phyloP scores from a whole-genome alignment of 2,113 vertebrate species.

The Setophaga kirtlandii region DNA sequence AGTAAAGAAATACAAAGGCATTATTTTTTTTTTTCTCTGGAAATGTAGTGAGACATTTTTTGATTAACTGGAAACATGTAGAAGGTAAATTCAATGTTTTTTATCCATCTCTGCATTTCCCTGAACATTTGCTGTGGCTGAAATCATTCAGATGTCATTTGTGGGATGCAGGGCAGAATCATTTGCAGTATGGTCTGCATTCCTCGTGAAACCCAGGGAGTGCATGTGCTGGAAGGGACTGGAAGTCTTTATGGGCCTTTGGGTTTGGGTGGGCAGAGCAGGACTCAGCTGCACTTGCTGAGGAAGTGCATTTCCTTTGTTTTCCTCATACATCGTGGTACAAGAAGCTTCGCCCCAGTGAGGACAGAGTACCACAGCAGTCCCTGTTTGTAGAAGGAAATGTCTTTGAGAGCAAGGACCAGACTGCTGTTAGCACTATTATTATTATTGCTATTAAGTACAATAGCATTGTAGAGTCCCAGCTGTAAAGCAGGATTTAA shows the following conservation, averaged over 20 bases:
- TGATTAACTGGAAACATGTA: not conserved
- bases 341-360: not conserved
- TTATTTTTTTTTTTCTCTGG: not conserved
- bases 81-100: not conserved
- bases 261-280: not conserved
- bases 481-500: not conserved
- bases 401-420: not conserved
- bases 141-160: not conserved
- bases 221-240: not conserved
- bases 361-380: not conserved
- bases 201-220: fast-evolving
- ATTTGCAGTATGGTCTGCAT: fast-evolving
- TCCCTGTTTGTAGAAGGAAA: not conserved
- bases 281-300: not conserved
- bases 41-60: not conserved
- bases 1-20: not conserved
- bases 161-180: fast-evolving
- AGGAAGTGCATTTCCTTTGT: not conserved
- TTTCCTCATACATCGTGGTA: not conserved
- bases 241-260: not conserved
- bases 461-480: not conserved
- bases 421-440: not conserved
- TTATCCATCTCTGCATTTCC: not conserved
- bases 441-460: not conserved
- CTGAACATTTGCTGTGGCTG: not conserved